phyloP scores from a whole-genome alignment of 2,888 invertebrate species.

The Caenorhabditis sp. region DNA sequence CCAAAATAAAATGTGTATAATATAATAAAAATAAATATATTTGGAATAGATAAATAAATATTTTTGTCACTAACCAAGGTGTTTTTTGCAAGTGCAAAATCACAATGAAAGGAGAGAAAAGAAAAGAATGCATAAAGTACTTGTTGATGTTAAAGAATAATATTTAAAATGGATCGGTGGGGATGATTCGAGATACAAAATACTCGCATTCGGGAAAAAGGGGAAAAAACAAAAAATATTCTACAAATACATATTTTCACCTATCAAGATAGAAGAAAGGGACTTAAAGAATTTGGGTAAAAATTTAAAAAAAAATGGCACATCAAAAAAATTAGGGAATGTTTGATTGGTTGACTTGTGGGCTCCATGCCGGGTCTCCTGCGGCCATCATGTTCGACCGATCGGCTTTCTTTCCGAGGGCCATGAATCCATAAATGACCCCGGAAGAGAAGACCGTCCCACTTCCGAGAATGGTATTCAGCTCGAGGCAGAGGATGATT shows the following conservation, averaged over 20 bases:
- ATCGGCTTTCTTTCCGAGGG: conserved; percentile 85
- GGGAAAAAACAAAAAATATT: not conserved
- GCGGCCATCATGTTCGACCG: conserved; percentile 69
- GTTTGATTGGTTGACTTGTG: conserved; percentile 58
- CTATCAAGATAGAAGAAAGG: not conserved
- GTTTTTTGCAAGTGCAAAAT: not conserved
- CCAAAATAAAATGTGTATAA: not conserved
- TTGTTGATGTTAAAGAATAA: not conserved
- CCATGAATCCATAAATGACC: conserved; percentile 90
- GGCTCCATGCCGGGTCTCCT: conserved; percentile 65
- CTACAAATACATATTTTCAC: not conserved
- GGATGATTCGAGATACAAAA: not conserved
- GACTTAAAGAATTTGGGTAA: too few species aligned
- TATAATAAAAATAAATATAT: not conserved
- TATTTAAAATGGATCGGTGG: not conserved
- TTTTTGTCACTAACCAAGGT: conserved; percentile 6
- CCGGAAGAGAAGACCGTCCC: conserved; percentile 88
- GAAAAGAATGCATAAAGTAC: not conserved
- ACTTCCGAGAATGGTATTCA: conserved; percentile 85
- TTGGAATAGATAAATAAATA: not conserved
- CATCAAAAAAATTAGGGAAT: conserved; percentile 32
- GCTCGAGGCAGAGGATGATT: conserved; percentile 81
- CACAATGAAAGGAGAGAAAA: not conserved
- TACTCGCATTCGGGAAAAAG: not conserved
- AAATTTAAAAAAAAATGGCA: too few species aligned